Evolutionary conservation across 2,888 invertebrate species (phyloP), one percentile per base, ranked within the genome.

Genomic region (Parapristionchus giblindavisi): DNA sequence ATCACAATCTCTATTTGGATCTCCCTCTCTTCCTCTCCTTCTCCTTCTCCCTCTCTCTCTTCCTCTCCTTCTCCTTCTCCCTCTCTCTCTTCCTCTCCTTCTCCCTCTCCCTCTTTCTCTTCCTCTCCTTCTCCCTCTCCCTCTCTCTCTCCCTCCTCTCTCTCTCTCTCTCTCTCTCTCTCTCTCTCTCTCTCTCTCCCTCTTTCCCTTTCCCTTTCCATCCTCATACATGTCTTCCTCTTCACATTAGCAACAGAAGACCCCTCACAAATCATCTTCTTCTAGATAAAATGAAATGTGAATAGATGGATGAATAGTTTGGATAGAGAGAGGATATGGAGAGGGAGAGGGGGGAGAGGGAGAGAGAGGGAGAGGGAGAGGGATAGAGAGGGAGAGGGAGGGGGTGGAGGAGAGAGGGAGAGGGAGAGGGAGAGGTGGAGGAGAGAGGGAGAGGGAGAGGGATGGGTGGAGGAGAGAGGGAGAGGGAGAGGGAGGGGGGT

Each of bases 1-100:
- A 24, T n/a, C n/a, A n/a, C n/a, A n/a, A n/a, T 48, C 65, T 68
- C 68, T 38, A 52, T 52, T 68, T n/a, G n/a, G 40, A 34, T 56
- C 58, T 56, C 40, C 29, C 56, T 38, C 29, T 32, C 58, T 43
- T 56, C 56, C 38, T 54, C 56, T 40, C 36, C 56, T 54, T 51
- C 68, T 51, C 51, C 34, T 24, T n/a, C 29, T 36, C 32, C 43
- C 65, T 40, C 24, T 52, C 38, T 21, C 54, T 29, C 29, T 32
- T 40, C 56, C 40, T 43, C 6, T 40, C 32, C 58, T 40, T 11
- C 56, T 24, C 43, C 56, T 63, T 32, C 63, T 27, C 27, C 34
- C 2, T 17, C 38, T 56, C 27, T 40, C 56, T 27, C 27, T 38
- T n/a, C 70, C 24, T n/a, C 34, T 27, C 52, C 24, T 21, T 38